These are phyloP conservation scores for Pogona vitticeps DNA, from an alignment of 2,113 vertebrate species.

Conservation along the genomic window DNA sequence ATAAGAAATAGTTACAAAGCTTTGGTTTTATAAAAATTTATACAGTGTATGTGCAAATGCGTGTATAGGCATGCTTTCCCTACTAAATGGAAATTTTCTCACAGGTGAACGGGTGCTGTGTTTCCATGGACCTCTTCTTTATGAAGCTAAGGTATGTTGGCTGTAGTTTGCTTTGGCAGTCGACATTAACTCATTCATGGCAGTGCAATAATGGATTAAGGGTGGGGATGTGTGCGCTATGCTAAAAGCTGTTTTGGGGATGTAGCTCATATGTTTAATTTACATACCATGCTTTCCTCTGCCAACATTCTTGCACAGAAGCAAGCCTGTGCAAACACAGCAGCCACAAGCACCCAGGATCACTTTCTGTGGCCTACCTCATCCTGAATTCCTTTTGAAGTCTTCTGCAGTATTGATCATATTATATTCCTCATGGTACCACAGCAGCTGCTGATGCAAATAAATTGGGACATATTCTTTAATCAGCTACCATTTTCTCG, in stretches of 20 bases:
- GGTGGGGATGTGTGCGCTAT: neutral
- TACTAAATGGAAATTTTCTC: conserved; percentile 44
- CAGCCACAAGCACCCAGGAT: neutral
- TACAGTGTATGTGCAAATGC: neutral
- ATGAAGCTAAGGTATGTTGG: conserved; percentile 95
- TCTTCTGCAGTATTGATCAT: neutral
- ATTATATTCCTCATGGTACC: neutral
- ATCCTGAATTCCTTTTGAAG: neutral
- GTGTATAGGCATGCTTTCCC: conserved; percentile 9
- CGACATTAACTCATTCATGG: neutral
- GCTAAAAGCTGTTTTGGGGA: neutral
- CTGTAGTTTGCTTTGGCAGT: neutral
- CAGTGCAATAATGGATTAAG: neutral
- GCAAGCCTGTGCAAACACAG: conserved; percentile 1
- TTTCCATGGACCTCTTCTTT: conserved; percentile 99
- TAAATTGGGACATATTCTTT: neutral
- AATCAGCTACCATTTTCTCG: neutral
- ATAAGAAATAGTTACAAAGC: no score
- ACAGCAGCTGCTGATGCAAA: neutral
- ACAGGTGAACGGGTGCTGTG: conserved; percentile 98
- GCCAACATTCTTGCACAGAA: neutral
- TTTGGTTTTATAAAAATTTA: neutral
- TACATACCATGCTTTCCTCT: neutral
- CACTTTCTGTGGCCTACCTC: neutral
- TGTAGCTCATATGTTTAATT: neutral